Evolutionary conservation across 2,888 invertebrate species (phyloP).

Genomic region (Plebejus melissa): DNA sequence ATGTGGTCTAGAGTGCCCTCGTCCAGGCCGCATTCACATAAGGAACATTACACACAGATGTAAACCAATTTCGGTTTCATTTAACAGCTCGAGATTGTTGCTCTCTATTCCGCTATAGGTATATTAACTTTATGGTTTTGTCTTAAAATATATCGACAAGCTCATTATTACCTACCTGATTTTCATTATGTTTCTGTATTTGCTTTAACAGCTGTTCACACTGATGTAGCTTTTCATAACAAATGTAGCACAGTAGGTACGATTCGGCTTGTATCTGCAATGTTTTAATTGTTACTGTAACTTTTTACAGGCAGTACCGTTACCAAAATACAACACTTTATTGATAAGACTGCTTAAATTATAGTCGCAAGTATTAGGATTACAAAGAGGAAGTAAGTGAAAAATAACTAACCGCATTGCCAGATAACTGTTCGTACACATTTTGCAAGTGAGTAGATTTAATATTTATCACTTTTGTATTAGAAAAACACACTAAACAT

Average conservation of each 20-base stretch:
- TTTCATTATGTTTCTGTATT: conserved; percentile 24
- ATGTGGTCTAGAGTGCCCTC: too few species aligned
- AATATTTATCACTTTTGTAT: conserved; percentile 8
- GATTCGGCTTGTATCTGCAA: conserved; percentile 12
- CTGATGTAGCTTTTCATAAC: background rate
- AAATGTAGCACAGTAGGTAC: background rate
- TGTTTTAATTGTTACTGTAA: background rate
- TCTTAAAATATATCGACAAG: background rate
- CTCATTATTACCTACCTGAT: background rate
- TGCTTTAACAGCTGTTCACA: conserved; percentile 10
- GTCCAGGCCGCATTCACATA: too few species aligned
- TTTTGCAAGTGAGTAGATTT: conserved; percentile 1
- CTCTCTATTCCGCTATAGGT: too few species aligned
- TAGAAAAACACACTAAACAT: conserved; percentile 7
- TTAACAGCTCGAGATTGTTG: too few species aligned
- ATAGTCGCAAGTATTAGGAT: background rate
- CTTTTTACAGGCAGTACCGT: background rate
- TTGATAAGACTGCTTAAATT: background rate
- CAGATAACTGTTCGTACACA: conserved; percentile 11
- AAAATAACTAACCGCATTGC: background rate
- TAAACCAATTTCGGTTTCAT: too few species aligned
- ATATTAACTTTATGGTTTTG: too few species aligned
- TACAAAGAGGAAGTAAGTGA: background rate
- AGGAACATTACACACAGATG: too few species aligned
- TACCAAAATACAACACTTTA: background rate